Evolutionary conservation across 2,797 vertebrate species (phyloP), one percentile per base, ranked within the genome.

Genomic region (Rhinophrynus dorsalis): DNA sequence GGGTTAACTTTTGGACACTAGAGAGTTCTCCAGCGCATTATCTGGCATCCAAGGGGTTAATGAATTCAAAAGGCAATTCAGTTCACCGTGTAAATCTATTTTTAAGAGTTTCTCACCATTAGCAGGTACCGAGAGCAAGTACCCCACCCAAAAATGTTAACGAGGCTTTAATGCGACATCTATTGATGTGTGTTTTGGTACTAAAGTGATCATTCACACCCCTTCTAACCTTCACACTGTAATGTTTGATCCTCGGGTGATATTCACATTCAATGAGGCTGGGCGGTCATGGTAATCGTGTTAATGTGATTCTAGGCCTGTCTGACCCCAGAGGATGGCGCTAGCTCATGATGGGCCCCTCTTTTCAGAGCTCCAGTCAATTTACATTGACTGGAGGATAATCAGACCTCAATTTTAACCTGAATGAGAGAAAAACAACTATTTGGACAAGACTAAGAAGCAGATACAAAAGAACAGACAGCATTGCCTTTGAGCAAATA

Each of bases 221-320:
- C 5, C 15, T 11, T 13, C 1, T 27, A n/a, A 69, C 1, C 2
- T 24, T 23, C 2, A 1, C 3, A 0, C 17, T 20, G 13, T 6
- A 30, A 35, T 64, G 68, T 72, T 72, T 72, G 60, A 72, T 72
- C 74, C 76, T 78, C 73, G 74, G 29, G 9, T 2, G 1, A 76
- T 84, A 88, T 92, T 92, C 84, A 91, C 77, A 88, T 91, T 86
- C 86, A 90, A 88, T 81, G 82, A 81, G n/a, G 82, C 80, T 62
- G 82, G 79, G 83, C 90, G 90, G 87, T 90, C 89, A 86, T 90
- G 89, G 89, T 89, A 92, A 92, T 90, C 85, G 89, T 85, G 84
- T 80, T 87, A 83, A 76, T 70, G 75, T 79, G 48, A 79, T 75
- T 20, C 52, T 10, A 6, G 56, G 45, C 20, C 79, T 29, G 61